Conservation (phyloP, 2,113 vertebrate species). For the Sminthopsis crassicaudata region DNA sequence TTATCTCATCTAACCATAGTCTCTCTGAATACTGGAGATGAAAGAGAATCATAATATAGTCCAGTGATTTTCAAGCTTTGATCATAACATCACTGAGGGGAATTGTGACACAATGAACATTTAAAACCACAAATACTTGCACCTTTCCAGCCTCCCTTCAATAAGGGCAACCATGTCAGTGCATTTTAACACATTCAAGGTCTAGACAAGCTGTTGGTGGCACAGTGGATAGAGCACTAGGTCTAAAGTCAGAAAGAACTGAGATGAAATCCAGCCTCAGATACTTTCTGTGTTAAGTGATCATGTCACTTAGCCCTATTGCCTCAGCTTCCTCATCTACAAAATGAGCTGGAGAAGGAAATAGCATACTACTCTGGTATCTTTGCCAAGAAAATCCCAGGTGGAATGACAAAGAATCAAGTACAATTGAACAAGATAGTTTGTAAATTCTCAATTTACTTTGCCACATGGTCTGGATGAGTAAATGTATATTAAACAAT, state of each 20-base stretch:
- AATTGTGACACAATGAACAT: background rate
- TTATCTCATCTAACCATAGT: background rate
- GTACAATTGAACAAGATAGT: background rate
- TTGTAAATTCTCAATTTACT: background rate
- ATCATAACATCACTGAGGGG: background rate
- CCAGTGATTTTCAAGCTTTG: background rate
- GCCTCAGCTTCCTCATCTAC: background rate
- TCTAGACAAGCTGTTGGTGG: background rate
- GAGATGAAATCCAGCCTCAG: background rate
- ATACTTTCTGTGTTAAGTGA: background rate
- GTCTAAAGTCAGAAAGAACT: background rate
- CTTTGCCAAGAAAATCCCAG: background rate
- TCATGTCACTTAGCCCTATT: background rate
- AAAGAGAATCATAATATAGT: background rate
- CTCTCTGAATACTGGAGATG: background rate
- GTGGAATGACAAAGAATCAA: background rate
- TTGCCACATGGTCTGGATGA: background rate
- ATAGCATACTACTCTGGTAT: background rate
- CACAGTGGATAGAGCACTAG: background rate
- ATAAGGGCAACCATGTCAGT: background rate
- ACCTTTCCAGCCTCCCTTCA: background rate
- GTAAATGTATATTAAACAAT: background rate
- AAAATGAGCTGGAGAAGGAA: background rate
- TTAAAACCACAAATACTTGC: background rate
- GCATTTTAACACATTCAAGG: background rate